Conservation (phyloP, 1,140 invertebrate genomes). For the Phortica variegata region DNA sequence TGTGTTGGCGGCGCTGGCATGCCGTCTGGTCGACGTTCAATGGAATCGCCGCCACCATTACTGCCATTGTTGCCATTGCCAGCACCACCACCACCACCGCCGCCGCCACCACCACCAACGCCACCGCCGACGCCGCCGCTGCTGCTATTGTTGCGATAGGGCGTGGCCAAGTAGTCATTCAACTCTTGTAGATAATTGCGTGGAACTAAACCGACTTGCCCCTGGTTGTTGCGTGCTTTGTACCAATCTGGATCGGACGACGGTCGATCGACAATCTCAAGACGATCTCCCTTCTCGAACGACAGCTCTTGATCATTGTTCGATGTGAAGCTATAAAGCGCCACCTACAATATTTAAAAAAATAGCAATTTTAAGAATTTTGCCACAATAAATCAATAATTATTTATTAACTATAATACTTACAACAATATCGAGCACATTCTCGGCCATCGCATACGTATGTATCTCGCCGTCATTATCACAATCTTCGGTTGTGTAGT, state of each 20-base stretch:
- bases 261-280: conserved; percentile 94
- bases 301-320: conserved; percentile 96
- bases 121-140: conserved; percentile 50
- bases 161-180: conserved; percentile 82
- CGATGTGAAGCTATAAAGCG: conserved; percentile 90
- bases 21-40: conserved; percentile 54
- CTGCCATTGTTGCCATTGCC: conserved; percentile 22
- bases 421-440: conserved; percentile 91
- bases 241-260: conserved; percentile 98
- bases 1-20: conserved; percentile 32
- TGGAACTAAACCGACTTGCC: conserved; percentile 90
- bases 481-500: conserved; percentile 93
- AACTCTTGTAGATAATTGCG: conserved; percentile 94
- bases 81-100: conserved; percentile 54
- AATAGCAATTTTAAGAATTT: conserved; percentile 1
- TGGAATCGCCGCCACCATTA: conserved; percentile 31
- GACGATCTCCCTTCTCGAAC: conserved; percentile 92
- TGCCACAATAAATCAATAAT: background rate
- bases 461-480: conserved; percentile 80
- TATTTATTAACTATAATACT: conserved; percentile 29
- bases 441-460: conserved; percentile 89
- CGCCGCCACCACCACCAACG: conserved; percentile 39
- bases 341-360: conserved; percentile 59
- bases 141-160: conserved; percentile 67
- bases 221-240: conserved; percentile 88